Evolutionary conservation across 2,888 invertebrate genomes (phyloP).

Genomic region (Galeruca laticollis): DNA sequence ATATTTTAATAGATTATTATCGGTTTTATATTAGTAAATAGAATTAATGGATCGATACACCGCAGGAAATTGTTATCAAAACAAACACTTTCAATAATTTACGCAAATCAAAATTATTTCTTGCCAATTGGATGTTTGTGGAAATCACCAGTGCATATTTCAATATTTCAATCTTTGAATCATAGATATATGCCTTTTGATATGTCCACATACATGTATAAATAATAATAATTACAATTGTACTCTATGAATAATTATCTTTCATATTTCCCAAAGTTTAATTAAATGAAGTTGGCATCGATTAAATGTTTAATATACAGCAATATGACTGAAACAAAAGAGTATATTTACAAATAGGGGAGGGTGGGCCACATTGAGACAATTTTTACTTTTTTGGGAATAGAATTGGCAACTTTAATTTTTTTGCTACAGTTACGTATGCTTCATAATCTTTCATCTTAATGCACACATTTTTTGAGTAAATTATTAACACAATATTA

Average conservation of each 20-base stretch:
- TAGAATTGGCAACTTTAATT: too few species aligned
- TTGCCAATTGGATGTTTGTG: background rate
- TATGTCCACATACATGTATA: too few species aligned
- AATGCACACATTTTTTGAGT: background rate
- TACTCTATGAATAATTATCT: background rate
- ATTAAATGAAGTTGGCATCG: background rate
- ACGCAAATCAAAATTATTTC: background rate
- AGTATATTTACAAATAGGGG: background rate
- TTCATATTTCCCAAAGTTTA: background rate
- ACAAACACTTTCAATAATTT: background rate
- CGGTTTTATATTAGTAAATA: background rate
- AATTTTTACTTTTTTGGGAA: too few species aligned
- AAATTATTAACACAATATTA: too few species aligned
- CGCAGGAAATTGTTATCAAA: background rate
- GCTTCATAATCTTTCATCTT: background rate
- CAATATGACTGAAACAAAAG: constrained; percentile 5
- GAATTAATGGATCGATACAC: background rate
- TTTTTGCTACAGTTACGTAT: too few species aligned
- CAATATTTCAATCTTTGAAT: too few species aligned
- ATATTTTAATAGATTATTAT: background rate
- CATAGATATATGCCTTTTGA: too few species aligned
- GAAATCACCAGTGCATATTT: too few species aligned
- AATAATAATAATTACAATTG: background rate
- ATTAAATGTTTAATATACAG: background rate
- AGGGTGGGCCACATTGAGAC: too few species aligned